Percentiles rank a stretch among this genome's conserved stretches.
phyloP scores from a whole-genome alignment of 2,113 vertebrate species.

The Ancistrus triradiatus region DNA sequence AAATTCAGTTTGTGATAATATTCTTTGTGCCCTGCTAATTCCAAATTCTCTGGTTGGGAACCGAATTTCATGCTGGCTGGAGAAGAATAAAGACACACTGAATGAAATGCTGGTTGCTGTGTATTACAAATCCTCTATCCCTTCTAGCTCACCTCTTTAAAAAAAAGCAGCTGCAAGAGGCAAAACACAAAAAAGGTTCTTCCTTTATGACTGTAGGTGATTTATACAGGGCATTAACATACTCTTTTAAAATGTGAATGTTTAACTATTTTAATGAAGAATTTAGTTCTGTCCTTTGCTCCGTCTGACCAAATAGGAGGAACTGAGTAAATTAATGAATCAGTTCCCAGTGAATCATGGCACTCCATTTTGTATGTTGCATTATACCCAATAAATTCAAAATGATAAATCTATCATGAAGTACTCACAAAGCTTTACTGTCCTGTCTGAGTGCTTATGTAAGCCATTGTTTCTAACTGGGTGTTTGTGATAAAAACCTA shows the following conservation, averaged over 20 bases:
- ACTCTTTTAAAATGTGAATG: background rate
- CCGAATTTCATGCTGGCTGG: conserved; percentile 71
- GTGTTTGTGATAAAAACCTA: conserved; percentile 73
- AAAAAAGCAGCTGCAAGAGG: conserved; percentile 48
- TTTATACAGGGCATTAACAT: conserved; percentile 65
- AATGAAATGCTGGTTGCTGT: conserved; percentile 76
- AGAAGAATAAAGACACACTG: conserved; percentile 79
- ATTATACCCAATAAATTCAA: conserved; percentile 75
- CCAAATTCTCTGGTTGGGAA: conserved; percentile 61
- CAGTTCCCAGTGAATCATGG: conserved; percentile 76
- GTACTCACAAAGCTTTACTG: background rate
- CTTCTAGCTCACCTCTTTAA: conserved; percentile 67
- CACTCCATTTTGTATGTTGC: conserved; percentile 80
- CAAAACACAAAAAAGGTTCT: conserved; percentile 77
- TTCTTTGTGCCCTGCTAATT: background rate
- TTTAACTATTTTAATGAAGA: too few species aligned
- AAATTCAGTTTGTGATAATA: background rate
- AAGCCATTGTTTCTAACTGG: conserved; percentile 46
- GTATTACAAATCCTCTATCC: conserved; percentile 77
- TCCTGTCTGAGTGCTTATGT: conserved; percentile 7
- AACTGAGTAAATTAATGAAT: conserved; percentile 85
- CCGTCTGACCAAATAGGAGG: conserved; percentile 62
- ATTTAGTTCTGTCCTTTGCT: background rate
- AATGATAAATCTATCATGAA: background rate
- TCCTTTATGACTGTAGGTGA: conserved; percentile 82